Percentiles rank a stretch among this genome's conserved stretches.
phyloP scores from a whole-genome alignment of 2,797 vertebrate species.

The Cirrhinus molitorella region DNA sequence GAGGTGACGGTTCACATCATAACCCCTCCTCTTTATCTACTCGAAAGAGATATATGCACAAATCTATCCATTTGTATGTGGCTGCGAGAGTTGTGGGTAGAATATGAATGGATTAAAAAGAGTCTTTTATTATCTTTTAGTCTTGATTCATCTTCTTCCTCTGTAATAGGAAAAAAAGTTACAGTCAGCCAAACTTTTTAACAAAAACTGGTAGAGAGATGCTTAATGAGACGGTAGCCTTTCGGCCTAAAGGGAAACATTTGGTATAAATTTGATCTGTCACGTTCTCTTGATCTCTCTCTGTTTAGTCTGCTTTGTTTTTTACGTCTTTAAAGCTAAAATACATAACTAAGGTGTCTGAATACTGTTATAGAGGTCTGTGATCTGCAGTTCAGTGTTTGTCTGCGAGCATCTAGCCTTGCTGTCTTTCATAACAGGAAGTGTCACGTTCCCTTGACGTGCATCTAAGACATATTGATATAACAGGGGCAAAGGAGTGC shows the following conservation, averaged over 20 bases:
- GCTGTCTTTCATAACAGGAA: constrained; percentile 15
- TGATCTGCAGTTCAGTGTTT: background rate
- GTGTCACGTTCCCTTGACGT: constrained; percentile 9
- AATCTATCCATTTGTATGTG: constrained; percentile 60
- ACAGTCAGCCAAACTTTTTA: constrained; percentile 13
- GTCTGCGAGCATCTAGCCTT: background rate
- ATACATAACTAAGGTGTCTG: background rate
- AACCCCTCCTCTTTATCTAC: constrained; percentile 58
- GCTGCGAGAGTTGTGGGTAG: constrained; percentile 26
- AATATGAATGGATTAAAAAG: constrained; percentile 37
- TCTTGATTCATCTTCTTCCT: constrained; percentile 34
- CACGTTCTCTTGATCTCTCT: background rate
- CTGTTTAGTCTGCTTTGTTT: background rate
- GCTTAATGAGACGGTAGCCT: background rate
- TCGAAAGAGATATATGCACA: constrained; percentile 67
- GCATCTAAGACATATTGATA: constrained; percentile 9
- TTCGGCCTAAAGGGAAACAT: constrained; percentile 17
- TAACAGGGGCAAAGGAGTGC: background rate
- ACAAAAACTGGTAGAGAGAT: background rate
- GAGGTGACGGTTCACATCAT: constrained; percentile 49
- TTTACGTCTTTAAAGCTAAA: background rate
- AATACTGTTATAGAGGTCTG: background rate
- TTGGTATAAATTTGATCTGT: background rate
- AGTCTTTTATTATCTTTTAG: constrained; percentile 38
- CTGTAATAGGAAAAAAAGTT: background rate